phyloP scores from a whole-genome alignment of 1,140 invertebrate genomes.

The Zaprionus ornatus region DNA sequence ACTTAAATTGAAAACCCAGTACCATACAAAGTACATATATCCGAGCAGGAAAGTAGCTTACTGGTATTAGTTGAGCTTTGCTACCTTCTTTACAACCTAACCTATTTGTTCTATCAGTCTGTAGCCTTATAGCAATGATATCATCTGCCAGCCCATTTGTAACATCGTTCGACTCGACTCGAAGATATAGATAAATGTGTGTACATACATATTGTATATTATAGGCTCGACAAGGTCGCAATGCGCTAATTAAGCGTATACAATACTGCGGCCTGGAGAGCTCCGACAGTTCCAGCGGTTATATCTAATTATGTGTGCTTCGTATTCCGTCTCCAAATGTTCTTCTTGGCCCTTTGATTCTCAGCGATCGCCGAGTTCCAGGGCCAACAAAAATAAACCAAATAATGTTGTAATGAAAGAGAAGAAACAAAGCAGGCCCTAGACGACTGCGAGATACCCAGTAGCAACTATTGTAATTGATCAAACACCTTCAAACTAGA shows the following conservation, averaged over 20 bases:
- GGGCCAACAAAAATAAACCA: slow-evolving; percentile 28
- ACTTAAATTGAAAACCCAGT: not conserved
- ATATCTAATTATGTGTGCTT: slow-evolving; percentile 13
- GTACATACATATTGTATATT: slow-evolving; percentile 3
- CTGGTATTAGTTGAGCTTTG: not conserved
- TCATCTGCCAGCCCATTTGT: slow-evolving; percentile 23
- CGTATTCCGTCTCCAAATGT: slow-evolving; percentile 13
- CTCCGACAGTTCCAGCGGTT: slow-evolving; percentile 19
- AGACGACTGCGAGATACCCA: not conserved
- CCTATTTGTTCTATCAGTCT: not conserved
- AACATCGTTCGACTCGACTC: not conserved
- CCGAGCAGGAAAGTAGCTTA: too few species aligned
- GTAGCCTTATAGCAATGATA: slow-evolving; percentile 10
- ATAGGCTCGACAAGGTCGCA: slow-evolving; percentile 30
- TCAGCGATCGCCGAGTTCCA: slow-evolving; percentile 18
- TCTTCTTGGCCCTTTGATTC: slow-evolving; percentile 14
- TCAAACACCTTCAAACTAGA: too few species aligned
- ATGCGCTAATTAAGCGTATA: slow-evolving; percentile 35
- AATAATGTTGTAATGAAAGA: slow-evolving; percentile 71
- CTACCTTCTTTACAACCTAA: not conserved
- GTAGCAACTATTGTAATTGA: too few species aligned
- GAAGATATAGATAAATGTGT: not conserved
- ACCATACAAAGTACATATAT: not conserved
- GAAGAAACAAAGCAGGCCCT: slow-evolving; percentile 17
- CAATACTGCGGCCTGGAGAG: slow-evolving; percentile 7